phyloP scores from a whole-genome alignment of 64 coral and sea anemone genomes.

The Catalaphyllia jardinei region DNA sequence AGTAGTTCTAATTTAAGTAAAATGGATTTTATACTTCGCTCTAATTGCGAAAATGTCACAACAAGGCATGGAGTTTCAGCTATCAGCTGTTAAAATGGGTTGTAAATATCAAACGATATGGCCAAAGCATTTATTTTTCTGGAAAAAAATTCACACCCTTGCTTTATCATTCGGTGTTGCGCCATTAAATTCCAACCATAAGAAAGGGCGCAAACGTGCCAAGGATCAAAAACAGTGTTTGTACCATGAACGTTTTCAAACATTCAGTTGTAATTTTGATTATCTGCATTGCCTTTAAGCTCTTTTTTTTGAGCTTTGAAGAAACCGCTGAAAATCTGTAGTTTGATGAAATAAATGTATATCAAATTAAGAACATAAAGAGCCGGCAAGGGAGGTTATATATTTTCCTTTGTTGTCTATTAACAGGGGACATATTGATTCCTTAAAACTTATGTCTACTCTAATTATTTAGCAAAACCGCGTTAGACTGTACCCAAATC shows the following conservation, averaged over 20 bases:
- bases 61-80: background rate
- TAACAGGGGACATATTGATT: too few species aligned
- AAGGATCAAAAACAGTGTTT: background rate
- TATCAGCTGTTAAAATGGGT: background rate
- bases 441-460: too few species aligned
- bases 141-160: background rate
- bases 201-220: background rate
- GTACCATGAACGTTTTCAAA: background rate
- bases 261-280: constrained; percentile 4
- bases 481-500: background rate
- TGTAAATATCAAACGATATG: background rate
- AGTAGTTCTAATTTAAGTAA: constrained; percentile 20
- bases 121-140: background rate
- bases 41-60: constrained; percentile 33
- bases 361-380: too few species aligned
- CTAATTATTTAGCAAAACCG: background rate
- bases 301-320: background rate
- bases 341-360: too few species aligned
- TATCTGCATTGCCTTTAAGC: background rate
- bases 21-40: constrained; percentile 26
- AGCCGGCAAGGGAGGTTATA: too few species aligned
- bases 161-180: background rate
- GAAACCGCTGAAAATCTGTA: constrained; percentile 1
- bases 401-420: too few species aligned
- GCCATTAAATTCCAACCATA: background rate